Evolutionary conservation across 2,888 invertebrate species (phyloP).

Genomic region (Coleophora deauratella): DNA sequence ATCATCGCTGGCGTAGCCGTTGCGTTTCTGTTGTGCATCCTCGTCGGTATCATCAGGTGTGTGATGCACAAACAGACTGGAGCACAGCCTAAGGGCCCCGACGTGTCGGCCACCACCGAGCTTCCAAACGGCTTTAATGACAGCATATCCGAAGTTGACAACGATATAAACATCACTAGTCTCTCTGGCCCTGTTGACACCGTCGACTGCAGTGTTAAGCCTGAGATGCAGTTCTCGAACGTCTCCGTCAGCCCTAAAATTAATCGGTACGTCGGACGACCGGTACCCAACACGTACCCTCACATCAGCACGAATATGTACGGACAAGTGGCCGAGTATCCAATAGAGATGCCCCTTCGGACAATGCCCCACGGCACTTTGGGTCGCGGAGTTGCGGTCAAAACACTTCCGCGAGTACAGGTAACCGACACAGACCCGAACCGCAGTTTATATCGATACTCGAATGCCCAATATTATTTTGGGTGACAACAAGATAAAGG

Average conservation of each 20-base stretch:
- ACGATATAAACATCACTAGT: slow-evolving; percentile 83
- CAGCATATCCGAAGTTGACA: slow-evolving; percentile 89
- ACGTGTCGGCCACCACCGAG: slow-evolving; percentile 82
- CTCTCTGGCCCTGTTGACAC: slow-evolving; percentile 76
- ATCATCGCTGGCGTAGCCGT: slow-evolving; percentile 84
- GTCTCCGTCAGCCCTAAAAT: slow-evolving; percentile 63
- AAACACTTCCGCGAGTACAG: slow-evolving; percentile 60
- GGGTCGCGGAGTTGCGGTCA: slow-evolving; percentile 62
- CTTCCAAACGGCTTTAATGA: slow-evolving; percentile 88
- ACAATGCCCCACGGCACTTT: slow-evolving; percentile 65
- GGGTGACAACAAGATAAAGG: slow-evolving; percentile 81
- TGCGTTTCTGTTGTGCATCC: slow-evolving; percentile 81
- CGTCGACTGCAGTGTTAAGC: slow-evolving; percentile 56
- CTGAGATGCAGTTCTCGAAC: slow-evolving; percentile 63
- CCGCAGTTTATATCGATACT: slow-evolving; percentile 77
- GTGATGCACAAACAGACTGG: slow-evolving; percentile 78
- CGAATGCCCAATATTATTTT: slow-evolving; percentile 81
- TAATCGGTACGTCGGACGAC: slow-evolving; percentile 64
- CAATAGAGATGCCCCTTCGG: slow-evolving; percentile 68
- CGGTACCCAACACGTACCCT: slow-evolving; percentile 65
- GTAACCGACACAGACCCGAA: slow-evolving; percentile 68
- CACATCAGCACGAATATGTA: slow-evolving; percentile 69
- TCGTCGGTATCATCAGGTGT: slow-evolving; percentile 81
- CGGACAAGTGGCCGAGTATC: slow-evolving; percentile 67
- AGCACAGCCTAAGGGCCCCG: slow-evolving; percentile 79